A percentile compares a stretch with the other conserved stretches of the same genome.
Conservation (phyloP, 2,797 vertebrate genomes). For the Dicrostonyx torquatus region DNA sequence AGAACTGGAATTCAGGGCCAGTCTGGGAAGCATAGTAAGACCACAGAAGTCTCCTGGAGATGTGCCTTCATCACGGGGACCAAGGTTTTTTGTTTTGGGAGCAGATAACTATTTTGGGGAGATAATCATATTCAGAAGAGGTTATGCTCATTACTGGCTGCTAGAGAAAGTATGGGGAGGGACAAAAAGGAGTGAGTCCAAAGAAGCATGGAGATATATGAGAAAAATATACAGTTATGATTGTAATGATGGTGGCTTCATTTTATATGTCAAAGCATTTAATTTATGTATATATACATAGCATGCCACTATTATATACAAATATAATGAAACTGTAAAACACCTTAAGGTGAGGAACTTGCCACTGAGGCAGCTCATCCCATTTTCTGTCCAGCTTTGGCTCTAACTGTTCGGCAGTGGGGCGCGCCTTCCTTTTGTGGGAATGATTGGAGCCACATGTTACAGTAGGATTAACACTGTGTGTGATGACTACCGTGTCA, state of each 20-base stretch:
- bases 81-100: too few species aligned
- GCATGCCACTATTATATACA: neutral
- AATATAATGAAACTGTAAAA: neutral
- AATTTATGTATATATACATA: neutral
- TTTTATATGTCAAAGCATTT: neutral
- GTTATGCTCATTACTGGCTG: neutral
- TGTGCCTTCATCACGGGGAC: too few species aligned
- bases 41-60: too few species aligned
- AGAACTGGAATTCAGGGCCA: neutral
- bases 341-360: neutral
- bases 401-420: neutral
- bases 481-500: neutral
- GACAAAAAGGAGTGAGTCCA: neutral
- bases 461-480: neutral
- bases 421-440: neutral
- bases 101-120: too few species aligned
- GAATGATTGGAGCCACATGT: neutral
- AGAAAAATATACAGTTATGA: neutral
- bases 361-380: neutral
- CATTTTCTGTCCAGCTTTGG: neutral
- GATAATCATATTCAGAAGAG: too few species aligned
- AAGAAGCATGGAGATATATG: neutral
- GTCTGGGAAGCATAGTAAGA: neutral
- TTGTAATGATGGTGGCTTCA: neutral
- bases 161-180: neutral